phyloP scores from a whole-genome alignment of 2,888 invertebrate genomes.

The Eilema griseolum region DNA sequence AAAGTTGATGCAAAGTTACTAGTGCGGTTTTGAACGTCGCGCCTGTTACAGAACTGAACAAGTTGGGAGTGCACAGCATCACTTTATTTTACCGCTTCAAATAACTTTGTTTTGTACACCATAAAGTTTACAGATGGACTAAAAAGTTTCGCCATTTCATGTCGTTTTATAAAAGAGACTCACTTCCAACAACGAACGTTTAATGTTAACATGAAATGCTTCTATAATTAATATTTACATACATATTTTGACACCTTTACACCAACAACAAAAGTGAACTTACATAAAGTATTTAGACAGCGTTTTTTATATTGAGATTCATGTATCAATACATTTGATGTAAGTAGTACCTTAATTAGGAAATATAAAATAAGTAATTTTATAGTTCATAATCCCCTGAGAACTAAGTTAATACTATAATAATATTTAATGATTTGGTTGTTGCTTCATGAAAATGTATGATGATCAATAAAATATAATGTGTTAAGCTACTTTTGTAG shows the following conservation, averaged over 20 bases:
- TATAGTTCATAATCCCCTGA: too few species aligned
- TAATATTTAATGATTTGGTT: too few species aligned
- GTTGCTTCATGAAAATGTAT: too few species aligned
- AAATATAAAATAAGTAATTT: too few species aligned
- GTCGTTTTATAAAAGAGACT: conserved; percentile 28
- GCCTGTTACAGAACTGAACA: conserved; percentile 63
- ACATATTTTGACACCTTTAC: too few species aligned
- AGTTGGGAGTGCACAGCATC: conserved; percentile 71
- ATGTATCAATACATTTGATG: too few species aligned
- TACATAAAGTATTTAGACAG: not conserved
- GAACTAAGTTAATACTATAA: too few species aligned
- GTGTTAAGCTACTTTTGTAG: too few species aligned
- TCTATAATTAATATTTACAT: not conserved
- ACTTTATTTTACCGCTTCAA: conserved; percentile 70
- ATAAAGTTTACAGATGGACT: conserved; percentile 66
- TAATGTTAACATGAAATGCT: not conserved
- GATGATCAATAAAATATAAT: too few species aligned
- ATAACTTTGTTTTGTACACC: conserved; percentile 77
- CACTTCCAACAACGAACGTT: conserved; percentile 6
- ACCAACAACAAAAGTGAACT: too few species aligned
- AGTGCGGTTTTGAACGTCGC: conserved; percentile 71
- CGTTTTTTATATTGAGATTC: too few species aligned
- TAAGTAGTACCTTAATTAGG: too few species aligned
- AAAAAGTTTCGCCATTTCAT: conserved; percentile 45
- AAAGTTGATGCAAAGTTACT: conserved; percentile 79